phyloP scores from a whole-genome alignment of 2,888 invertebrate species.

The Hermaeophaga mercurialis region DNA sequence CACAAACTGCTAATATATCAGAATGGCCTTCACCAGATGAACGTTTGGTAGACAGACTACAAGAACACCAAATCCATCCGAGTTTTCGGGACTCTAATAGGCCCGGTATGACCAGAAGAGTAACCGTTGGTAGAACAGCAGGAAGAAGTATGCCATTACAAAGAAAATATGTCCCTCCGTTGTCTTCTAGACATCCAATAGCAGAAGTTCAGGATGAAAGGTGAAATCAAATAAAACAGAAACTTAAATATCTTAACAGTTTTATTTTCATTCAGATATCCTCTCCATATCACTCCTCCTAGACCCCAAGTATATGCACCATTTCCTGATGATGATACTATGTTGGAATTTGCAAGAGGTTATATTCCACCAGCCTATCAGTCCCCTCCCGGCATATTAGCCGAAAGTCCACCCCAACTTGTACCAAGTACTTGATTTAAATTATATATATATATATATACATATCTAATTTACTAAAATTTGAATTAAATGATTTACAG shows the following conservation, averaged over 20 bases:
- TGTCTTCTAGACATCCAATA: background rate
- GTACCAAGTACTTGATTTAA: background rate
- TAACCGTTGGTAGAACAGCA: constrained; percentile 16
- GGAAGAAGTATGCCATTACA: background rate
- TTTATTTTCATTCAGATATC: background rate
- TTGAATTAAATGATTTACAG: no score
- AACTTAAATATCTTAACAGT: no score
- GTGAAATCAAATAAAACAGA: no score
- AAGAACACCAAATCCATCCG: constrained; percentile 13
- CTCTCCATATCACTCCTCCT: background rate
- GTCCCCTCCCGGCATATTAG: constrained; percentile 6
- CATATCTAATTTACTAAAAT: no score
- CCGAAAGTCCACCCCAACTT: background rate
- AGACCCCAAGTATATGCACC: background rate
- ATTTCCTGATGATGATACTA: background rate
- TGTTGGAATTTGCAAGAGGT: constrained; percentile 10
- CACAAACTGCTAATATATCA: constrained; percentile 16
- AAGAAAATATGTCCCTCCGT: background rate
- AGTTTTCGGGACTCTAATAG: constrained; percentile 12
- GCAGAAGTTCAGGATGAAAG: background rate
- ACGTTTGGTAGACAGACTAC: constrained; percentile 4
- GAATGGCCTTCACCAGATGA: constrained; percentile 16
- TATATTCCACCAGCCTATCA: constrained; percentile 9
- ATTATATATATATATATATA: no score
- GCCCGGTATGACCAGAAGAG: constrained; percentile 6